Percentiles rank a stretch among this genome's conserved stretches.
phyloP scores from a whole-genome alignment of 1,140 invertebrate genomes.

The Oedothorax gibbosus region DNA sequence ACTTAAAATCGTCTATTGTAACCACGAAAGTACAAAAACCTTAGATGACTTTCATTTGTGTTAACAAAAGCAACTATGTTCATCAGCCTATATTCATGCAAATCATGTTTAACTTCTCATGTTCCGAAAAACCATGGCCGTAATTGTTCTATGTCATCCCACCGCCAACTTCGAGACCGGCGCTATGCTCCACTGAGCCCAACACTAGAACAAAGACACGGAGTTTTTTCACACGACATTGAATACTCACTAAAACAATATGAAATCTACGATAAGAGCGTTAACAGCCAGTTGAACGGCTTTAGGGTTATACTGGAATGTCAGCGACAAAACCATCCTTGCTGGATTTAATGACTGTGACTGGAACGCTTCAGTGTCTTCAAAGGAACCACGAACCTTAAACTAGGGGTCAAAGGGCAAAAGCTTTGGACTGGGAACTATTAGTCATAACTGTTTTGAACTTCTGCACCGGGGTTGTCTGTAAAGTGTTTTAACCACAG shows the following conservation, averaged over 20 bases:
- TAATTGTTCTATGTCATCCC: conserved; percentile 23
- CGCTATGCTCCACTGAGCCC: conserved; percentile 44
- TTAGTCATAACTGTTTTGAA: neutral
- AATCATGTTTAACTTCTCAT: conserved; percentile 13
- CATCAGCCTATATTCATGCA: neutral
- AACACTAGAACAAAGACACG: conserved; percentile 31
- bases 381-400: conserved; percentile 13
- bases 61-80: neutral
- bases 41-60: neutral
- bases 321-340: conserved; percentile 29
- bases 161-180: conserved; percentile 33
- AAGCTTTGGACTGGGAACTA: conserved; percentile 19
- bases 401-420: conserved; percentile 1
- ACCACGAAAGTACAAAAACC: no score
- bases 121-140: conserved; percentile 1
- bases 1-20: no score
- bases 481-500: no score
- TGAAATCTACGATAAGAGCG: conserved; percentile 43
- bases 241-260: conserved; percentile 56
- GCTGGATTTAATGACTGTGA: conserved; percentile 27
- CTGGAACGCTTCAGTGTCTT: conserved; percentile 2
- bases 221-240: conserved; percentile 56
- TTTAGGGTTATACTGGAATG: conserved; percentile 14
- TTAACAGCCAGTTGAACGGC: conserved; percentile 49
- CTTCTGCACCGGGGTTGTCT: no score